Base-by-base conservation (phyloP, 2,797 vertebrate species). In the Rhynchotus rufescens region DNA sequence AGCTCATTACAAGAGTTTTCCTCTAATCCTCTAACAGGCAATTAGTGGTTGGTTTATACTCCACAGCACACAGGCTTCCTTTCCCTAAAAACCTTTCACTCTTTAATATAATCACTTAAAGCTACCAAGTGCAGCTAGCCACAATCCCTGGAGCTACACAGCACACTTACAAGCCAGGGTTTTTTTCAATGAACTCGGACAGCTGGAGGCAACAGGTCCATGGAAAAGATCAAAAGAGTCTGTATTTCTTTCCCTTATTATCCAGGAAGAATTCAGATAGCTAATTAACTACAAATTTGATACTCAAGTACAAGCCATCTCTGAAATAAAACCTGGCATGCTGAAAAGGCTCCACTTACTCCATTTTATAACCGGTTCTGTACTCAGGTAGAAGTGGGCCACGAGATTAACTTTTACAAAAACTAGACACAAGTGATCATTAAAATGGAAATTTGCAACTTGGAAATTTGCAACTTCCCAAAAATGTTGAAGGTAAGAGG, bases 11-110 rank as follows among this genome's bases (percentile, higher is more conserved):
- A 54, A 16, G 91, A 34, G 38, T 84, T 85, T 83, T 78, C 44
- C 80, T 80, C 73, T 86, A 91, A 88, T 75, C 20, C 38, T 83
- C 5, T 71, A 84, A 64, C 22, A 81, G 66, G 42, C 59, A 81
- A 83, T 90, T 93, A 91, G 86, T 42, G 51, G 84, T 52, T 91
- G 40, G n/a, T 76, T 90, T 87, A 72, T 9, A 87, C 12, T 91
- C 73, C 73, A 32, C 84, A 75, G 86, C 66, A 84, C 44, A 59
- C 0, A 52, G 30, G 15, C 38, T 91, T 92, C 74, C 72, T 40
- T 59, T 78, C 59, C 72, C 88, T 82, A 47, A 59, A 80, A 81
- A 75, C 49, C 69, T 34, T 80, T 79, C 51, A 56, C 61, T 10
- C 76, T 86, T 89, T 49, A 68, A 61, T 34, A 79, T 4, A 51